These are phyloP conservation scores for Synodontis membranacea DNA, from an alignment of 2,113 vertebrate species.

Conservation along the genomic window DNA sequence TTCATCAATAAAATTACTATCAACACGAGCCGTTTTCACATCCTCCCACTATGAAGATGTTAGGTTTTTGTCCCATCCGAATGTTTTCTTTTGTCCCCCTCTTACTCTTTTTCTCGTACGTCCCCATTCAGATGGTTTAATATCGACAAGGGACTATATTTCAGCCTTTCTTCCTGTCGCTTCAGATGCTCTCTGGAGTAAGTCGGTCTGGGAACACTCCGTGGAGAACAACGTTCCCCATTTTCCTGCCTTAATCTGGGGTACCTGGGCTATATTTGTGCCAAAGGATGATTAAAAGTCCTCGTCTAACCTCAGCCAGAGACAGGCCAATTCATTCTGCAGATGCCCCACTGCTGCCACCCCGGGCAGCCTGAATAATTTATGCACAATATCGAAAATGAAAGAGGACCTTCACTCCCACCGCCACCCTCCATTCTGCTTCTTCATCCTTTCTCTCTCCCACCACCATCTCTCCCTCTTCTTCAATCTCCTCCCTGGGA, in stretches of 20 bases:
- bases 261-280: conserved; percentile 74
- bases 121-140: conserved; percentile 48
- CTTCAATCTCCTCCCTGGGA: conserved; percentile 10
- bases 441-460: conserved; percentile 58
- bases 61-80: not conserved
- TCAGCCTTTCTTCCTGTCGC: conserved; percentile 46
- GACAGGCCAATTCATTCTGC: conserved; percentile 79
- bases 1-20: conserved; percentile 74
- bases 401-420: conserved; percentile 75
- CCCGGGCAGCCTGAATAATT: conserved; percentile 76
- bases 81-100: not conserved
- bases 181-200: conserved; percentile 47
- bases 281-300: conserved; percentile 76
- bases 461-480: not conserved
- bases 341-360: conserved; percentile 69
- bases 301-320: conserved; percentile 72
- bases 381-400: conserved; percentile 80
- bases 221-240: conserved; percentile 46
- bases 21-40: conserved; percentile 67
- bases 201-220: conserved; percentile 37
- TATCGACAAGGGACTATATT: conserved; percentile 54
- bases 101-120: not conserved
- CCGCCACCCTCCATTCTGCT: conserved; percentile 45
- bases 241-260: conserved; percentile 38
- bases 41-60: conserved; percentile 66